Conservation (phyloP, 2,888 invertebrate species). For the Cephus nigrinus region DNA sequence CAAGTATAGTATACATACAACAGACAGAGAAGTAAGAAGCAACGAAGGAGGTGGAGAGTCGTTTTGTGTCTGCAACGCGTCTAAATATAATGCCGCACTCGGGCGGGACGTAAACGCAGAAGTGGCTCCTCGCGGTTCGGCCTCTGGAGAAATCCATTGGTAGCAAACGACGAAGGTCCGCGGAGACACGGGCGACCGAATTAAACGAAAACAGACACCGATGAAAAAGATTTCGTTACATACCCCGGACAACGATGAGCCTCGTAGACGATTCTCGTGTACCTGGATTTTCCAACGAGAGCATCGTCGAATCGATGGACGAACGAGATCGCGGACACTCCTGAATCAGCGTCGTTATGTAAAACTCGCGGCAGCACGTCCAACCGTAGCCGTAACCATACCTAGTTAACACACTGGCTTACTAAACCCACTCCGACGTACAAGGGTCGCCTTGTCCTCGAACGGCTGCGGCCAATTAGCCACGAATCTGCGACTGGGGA, state of each 20-base stretch:
- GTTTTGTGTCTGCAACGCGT: conserved; percentile 59
- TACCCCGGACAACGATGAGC: neutral
- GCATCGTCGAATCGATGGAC: neutral
- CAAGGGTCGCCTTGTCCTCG: conserved; percentile 50
- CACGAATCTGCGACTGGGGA: conserved; percentile 45
- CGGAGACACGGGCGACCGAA: neutral
- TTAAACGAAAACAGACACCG: neutral
- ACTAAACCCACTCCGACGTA: conserved; percentile 46
- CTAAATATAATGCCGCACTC: conserved; percentile 45
- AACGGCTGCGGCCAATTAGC: conserved; percentile 53
- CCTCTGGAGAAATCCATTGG: conserved; percentile 21
- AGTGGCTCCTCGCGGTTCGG: neutral
- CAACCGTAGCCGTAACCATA: neutral
- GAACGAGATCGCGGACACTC: neutral
- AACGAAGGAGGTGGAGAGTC: conserved; percentile 49
- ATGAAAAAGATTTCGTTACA: neutral
- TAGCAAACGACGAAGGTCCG: neutral
- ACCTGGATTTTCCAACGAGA: neutral
- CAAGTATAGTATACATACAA: neutral
- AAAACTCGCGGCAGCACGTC: neutral
- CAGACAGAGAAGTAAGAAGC: neutral
- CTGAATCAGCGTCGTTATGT: neutral
- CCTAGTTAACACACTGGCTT: conserved; percentile 37
- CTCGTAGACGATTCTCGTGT: neutral
- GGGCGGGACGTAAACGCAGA: neutral